Percentiles rank a stretch among this genome's conserved stretches.
Conservation (phyloP, 92 coral and sea anemone species). For the Ricordea florida region DNA sequence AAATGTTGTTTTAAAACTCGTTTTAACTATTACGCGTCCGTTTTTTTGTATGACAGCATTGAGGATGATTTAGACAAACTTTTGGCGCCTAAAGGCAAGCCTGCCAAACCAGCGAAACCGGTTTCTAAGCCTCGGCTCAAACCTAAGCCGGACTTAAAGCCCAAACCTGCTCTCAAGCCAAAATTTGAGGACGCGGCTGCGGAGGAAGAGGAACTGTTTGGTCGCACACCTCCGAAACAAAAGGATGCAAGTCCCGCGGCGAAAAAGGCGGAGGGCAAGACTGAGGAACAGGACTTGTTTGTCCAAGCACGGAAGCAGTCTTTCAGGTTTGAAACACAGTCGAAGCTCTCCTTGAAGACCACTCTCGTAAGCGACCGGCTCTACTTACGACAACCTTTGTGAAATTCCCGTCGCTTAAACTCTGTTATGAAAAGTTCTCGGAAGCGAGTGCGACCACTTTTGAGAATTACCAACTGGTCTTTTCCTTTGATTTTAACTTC, state of each 20-base stretch:
- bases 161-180: slow-evolving; percentile 92
- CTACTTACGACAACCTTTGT: too few relatives aligned
- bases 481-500: too few relatives aligned
- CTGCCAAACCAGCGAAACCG: slow-evolving; percentile 56
- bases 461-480: too few relatives aligned
- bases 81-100: slow-evolving; percentile 65
- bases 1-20: too few relatives aligned
- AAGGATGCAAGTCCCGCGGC: slow-evolving; percentile 13
- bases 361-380: too few relatives aligned
- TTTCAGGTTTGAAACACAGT: slow-evolving; percentile 50
- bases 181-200: slow-evolving; percentile 81
- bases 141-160: slow-evolving; percentile 91
- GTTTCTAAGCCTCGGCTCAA: slow-evolving; percentile 68
- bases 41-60: slow-evolving; percentile 77
- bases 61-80: slow-evolving; percentile 94
- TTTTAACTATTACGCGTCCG: too few relatives aligned
- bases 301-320: slow-evolving; percentile 72
- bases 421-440: too few relatives aligned
- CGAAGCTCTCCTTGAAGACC: background rate
- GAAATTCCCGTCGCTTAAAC: too few relatives aligned
- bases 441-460: too few relatives aligned
- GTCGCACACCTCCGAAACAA: slow-evolving; percentile 24
- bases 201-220: slow-evolving; percentile 68
- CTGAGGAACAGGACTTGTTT: slow-evolving; percentile 65
- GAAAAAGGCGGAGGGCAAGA: background rate